Evolutionary conservation across 2,888 invertebrate species (phyloP).

Genomic region (Euphydryas editha): DNA sequence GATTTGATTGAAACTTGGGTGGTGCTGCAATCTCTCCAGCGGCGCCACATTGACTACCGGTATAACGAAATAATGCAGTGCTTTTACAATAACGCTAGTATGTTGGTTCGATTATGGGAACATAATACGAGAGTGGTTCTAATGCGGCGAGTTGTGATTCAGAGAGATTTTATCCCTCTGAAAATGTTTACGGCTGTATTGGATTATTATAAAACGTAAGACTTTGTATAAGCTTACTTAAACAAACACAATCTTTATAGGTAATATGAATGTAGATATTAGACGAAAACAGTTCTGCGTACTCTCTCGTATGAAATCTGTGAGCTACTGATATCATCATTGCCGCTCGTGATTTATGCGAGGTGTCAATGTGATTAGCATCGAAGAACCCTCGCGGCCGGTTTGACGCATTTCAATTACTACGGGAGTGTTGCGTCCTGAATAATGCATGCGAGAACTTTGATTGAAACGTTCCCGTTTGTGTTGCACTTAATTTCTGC

Average conservation of each 20-base stretch:
- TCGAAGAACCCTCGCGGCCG: constrained; percentile 57
- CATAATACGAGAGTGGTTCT: too few species aligned
- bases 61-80: too few species aligned
- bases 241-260: not conserved
- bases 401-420: constrained; percentile 67
- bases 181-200: too few species aligned
- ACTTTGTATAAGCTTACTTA: too few species aligned
- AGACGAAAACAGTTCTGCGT: not conserved
- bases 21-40: too few species aligned
- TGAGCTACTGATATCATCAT: constrained; percentile 41
- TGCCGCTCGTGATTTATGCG: constrained; percentile 58
- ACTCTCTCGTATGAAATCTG: not conserved
- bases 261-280: not conserved
- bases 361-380: constrained; percentile 65
- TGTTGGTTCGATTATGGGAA: too few species aligned
- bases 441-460: constrained; percentile 63
- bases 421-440: constrained; percentile 51
- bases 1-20: too few species aligned
- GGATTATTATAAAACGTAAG: too few species aligned
- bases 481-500: constrained; percentile 57
- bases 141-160: too few species aligned
- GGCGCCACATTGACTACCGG: too few species aligned
- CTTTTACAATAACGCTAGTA: too few species aligned
- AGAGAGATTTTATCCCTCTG: too few species aligned
- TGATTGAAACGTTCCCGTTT: constrained; percentile 62